Evolutionary conservation across 2,888 invertebrate genomes (phyloP).

Genomic region (Onthophagus sagittarius): DNA sequence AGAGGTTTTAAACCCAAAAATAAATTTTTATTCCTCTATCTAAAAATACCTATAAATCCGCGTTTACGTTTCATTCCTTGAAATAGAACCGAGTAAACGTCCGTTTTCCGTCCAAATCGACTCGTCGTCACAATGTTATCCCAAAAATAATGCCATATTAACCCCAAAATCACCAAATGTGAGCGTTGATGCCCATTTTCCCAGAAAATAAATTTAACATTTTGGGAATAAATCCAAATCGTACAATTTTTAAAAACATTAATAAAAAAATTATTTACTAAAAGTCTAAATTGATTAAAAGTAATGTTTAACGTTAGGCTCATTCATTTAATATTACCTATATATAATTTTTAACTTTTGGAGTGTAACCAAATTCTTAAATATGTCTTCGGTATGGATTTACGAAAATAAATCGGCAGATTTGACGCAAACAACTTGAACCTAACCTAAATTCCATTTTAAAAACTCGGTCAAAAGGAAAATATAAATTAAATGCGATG

Average conservation of each 20-base stretch:
- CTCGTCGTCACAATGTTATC: neutral
- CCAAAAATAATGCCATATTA: neutral
- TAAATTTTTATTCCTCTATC: too few species aligned
- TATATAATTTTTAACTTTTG: too few species aligned
- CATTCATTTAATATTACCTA: too few species aligned
- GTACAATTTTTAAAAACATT: too few species aligned
- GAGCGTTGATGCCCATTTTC: too few species aligned
- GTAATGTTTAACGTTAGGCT: too few species aligned
- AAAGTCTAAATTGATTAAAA: too few species aligned
- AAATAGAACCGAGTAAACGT: neutral
- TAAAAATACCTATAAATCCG: neutral
- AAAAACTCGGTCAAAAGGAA: neutral
- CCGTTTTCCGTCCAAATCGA: neutral
- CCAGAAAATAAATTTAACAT: too few species aligned
- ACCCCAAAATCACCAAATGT: neutral
- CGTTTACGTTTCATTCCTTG: neutral
- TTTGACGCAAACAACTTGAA: neutral
- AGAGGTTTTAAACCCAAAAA: too few species aligned
- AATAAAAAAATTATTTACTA: too few species aligned
- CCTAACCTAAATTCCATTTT: neutral
- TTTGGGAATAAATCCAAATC: too few species aligned
- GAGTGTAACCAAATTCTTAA: neutral
- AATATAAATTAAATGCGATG: neutral
- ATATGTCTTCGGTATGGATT: neutral
- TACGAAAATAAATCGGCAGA: neutral